Base-by-base conservation (phyloP, 2,888 invertebrate genomes). In the Anticlea derivata region DNA sequence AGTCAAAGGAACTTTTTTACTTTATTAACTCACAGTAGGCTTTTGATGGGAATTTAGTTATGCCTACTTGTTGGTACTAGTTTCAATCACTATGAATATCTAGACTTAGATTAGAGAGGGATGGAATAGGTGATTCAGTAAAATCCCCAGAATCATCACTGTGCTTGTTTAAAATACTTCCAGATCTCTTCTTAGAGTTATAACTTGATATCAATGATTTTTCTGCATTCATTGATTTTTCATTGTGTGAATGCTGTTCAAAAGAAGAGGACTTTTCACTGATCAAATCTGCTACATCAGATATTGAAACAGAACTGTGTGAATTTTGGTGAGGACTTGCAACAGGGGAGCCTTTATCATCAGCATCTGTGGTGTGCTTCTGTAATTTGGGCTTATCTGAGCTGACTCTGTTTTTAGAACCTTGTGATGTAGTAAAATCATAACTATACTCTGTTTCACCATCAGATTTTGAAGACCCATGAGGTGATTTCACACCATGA, bases 281-380 rank as follows among this genome's bases (percentile, higher is more conserved):
- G 13, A 90, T 76, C 44, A 90, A 73, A 66, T 90, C 89, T 22
- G 85, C 84, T 40, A 89, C 86, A 73, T 90, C 89, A 10, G 89
- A 89, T 66, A 87, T 66, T 12, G 90, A 90, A 10, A 88, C 68
- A 2, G 90, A 89, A 58, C 87, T 88, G 35, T 76, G 73, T 5
- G 87, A 86, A 29, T 73, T 78, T 44, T 78, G 78, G 48, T 72
- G 78, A 7, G 73, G 77, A 58, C 75, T 81, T 46, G 75, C 74
- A 43, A 58, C 23, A 2, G 66, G 68, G 5, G 62, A 62, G 51
- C 58, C 68, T 54, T 73, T 78, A 31, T 66, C 43, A 58, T 70
- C 75, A 29, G 68, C n/a, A 26, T 52, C 49, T 29, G 26, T 44
- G 1, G 20, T 43, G 27, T 40, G 35, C 12, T 50, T 46, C 0